These are phyloP conservation scores for Rhinichthys klamathensis DNA, from an alignment of 2,113 vertebrate genomes.

Conservation along the genomic window DNA sequence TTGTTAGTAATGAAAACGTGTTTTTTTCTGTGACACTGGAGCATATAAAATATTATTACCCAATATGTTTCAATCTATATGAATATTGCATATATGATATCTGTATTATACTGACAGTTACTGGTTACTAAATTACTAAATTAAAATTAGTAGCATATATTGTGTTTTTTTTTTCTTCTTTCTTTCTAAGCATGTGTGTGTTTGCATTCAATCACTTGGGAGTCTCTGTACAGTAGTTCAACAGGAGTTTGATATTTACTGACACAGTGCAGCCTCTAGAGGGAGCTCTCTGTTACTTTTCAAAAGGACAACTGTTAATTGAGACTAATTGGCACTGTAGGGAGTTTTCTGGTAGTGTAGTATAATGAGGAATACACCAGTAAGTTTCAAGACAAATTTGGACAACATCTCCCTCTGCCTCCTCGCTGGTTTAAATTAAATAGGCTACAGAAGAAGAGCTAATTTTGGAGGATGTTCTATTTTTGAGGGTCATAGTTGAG, in stretches of 20 bases:
- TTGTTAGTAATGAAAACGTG: no score
- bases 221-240: constrained; percentile 2
- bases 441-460: constrained; percentile 57
- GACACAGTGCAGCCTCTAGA: constrained; percentile 72
- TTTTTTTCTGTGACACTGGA: neutral
- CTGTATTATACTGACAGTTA: neutral
- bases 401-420: constrained; percentile 58
- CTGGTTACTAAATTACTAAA: neutral
- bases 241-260: constrained; percentile 52
- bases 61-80: neutral
- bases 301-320: constrained; percentile 69
- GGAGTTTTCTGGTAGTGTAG: constrained; percentile 50
- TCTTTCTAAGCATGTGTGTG: neutral
- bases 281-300: constrained; percentile 76
- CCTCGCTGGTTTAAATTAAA: constrained; percentile 58
- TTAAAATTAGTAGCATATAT: neutral
- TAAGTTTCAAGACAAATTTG: constrained; percentile 41
- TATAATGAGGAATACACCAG: constrained; percentile 28
- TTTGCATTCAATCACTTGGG: neutral
- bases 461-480: constrained; percentile 36
- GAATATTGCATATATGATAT: neutral
- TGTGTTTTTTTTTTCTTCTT: neutral
- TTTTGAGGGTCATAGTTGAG: constrained; percentile 21
- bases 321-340: constrained; percentile 70
- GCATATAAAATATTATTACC: neutral